Percentiles rank a stretch among this genome's conserved stretches.
phyloP scores from a whole-genome alignment of 2,888 invertebrate species.

The Polydesmus complanatus region DNA sequence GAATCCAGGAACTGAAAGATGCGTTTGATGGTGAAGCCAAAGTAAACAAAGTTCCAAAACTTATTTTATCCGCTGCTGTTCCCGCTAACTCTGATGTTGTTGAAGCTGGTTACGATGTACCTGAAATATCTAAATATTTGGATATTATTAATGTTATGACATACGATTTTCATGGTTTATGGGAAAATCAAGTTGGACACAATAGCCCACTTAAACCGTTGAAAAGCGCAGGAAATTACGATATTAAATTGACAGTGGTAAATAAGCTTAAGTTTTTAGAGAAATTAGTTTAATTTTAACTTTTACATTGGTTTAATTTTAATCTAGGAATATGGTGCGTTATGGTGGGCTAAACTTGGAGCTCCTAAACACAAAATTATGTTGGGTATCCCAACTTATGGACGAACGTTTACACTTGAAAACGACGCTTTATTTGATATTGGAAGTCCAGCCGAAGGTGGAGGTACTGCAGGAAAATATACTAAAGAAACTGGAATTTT shows the following conservation, averaged over 20 bases:
- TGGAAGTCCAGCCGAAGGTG: constrained; percentile 77
- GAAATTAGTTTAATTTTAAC: constrained; percentile 29
- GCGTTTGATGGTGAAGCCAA: constrained; percentile 89
- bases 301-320: background rate
- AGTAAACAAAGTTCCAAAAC: constrained; percentile 61
- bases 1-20: constrained; percentile 55
- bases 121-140: constrained; percentile 70
- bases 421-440: constrained; percentile 81
- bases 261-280: too few species aligned
- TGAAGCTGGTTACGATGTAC: constrained; percentile 84
- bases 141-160: constrained; percentile 93
- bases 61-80: constrained; percentile 72
- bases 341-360: constrained; percentile 85
- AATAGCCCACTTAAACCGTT: constrained; percentile 80
- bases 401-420: constrained; percentile 74
- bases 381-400: constrained; percentile 90
- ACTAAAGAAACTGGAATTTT: constrained; percentile 88
- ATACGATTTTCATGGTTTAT: constrained; percentile 89
- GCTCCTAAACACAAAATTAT: constrained; percentile 86
- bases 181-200: constrained; percentile 85
- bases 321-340: constrained; percentile 63
- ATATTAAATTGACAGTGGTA: constrained; percentile 84
- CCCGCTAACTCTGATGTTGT: constrained; percentile 88
- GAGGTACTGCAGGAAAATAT: constrained; percentile 70
- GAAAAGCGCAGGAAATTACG: constrained; percentile 76